Percentiles rank a stretch among this genome's conserved stretches.
phyloP scores from a whole-genome alignment of 2,888 invertebrate species.

The Tromatobia lineatoria region DNA sequence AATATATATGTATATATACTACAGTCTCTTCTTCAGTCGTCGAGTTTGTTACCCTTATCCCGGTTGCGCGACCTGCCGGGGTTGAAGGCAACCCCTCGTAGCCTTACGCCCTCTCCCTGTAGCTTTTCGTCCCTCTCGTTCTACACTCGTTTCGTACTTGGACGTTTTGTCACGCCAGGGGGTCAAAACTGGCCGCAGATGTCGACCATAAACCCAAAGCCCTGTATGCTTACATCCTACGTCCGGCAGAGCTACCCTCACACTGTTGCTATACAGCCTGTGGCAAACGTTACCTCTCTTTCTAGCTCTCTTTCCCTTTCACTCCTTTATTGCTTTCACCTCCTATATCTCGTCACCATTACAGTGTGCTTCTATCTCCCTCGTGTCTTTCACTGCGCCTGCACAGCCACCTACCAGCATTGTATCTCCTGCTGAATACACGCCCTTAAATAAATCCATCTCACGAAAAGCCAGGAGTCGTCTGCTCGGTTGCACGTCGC shows the following conservation, averaged over 20 bases:
- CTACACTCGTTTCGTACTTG: constrained; percentile 75
- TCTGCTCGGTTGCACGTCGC: constrained; percentile 50
- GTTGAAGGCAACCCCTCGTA: constrained; percentile 59
- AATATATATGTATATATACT: background rate
- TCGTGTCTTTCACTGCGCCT: constrained; percentile 31
- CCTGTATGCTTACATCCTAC: constrained; percentile 67
- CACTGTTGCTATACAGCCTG: background rate
- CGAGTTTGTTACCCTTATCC: constrained; percentile 54
- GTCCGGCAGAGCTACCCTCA: constrained; percentile 45
- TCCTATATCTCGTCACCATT: constrained; percentile 53
- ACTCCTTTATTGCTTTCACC: constrained; percentile 19
- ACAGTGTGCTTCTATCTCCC: constrained; percentile 13
- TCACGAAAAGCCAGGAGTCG: constrained; percentile 48
- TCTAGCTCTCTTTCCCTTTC: constrained; percentile 51
- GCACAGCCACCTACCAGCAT: constrained; percentile 73
- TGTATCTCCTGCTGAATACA: constrained; percentile 82
- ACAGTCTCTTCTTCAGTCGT: constrained; percentile 31
- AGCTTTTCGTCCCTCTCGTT: constrained; percentile 61
- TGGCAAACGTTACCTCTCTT: background rate
- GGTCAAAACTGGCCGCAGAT: constrained; percentile 84
- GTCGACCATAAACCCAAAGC: constrained; percentile 81
- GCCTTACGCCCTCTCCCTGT: constrained; percentile 23
- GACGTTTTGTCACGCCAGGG: constrained; percentile 83
- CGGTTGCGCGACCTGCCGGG: constrained; percentile 19
- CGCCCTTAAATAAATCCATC: constrained; percentile 83